A percentile compares a stretch with the other conserved stretches of the same genome.
These are phyloP conservation scores for Calyptommatus sinebrachiatus DNA, from an alignment of 2,113 vertebrate species.

Conservation along the genomic window DNA sequence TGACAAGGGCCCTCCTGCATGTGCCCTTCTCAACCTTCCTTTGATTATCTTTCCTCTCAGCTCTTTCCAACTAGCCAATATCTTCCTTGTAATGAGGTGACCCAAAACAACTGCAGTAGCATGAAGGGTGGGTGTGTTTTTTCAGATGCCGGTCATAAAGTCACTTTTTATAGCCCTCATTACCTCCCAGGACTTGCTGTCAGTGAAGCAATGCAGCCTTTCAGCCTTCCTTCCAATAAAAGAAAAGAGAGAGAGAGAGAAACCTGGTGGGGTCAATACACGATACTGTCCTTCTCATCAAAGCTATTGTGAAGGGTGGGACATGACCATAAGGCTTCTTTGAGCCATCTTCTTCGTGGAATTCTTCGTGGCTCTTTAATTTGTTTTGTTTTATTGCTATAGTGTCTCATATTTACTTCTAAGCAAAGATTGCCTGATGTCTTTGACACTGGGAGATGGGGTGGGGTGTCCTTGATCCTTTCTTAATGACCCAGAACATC, in stretches of 20 bases:
- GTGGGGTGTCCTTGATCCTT: no score
- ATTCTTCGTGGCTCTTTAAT: no score
- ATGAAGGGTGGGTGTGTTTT: constrained; percentile 1
- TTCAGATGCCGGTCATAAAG: constrained; percentile 19
- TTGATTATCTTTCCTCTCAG: constrained; percentile 32
- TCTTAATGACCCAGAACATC: no score
- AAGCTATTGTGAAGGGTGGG: background rate
- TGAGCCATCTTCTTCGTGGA: background rate
- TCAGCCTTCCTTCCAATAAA: background rate
- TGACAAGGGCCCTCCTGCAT: constrained; percentile 16
- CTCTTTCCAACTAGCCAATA: constrained; percentile 26
- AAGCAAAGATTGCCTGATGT: no score
- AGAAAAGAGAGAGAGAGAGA: background rate
- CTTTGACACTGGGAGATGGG: no score
- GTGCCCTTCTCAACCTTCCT: constrained; percentile 13
- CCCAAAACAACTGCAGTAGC: constrained; percentile 27
- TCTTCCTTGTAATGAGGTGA: constrained; percentile 20
- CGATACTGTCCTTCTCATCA: background rate
- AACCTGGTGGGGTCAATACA: background rate
- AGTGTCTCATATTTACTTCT: no score
- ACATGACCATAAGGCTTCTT: background rate
- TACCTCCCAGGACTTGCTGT: background rate
- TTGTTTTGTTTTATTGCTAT: no score
- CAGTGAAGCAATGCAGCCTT: background rate
- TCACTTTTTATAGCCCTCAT: constrained; percentile 21